These are phyloP conservation scores for Micropterix aruncella DNA, from an alignment of 2,888 invertebrate genomes.

Conservation along the genomic window DNA sequence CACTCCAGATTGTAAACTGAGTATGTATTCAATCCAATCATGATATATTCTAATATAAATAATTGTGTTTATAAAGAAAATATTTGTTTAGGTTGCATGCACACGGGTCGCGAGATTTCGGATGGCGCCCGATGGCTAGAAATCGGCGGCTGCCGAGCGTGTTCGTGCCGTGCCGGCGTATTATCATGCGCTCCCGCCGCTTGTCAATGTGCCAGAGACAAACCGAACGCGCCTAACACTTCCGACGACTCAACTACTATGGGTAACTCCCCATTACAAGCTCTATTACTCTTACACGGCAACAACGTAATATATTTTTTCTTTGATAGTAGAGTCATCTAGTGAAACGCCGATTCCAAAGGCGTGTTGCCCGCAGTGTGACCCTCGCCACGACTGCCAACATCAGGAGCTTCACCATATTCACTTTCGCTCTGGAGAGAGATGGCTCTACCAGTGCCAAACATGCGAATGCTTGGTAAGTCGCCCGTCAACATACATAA, in stretches of 20 bases:
- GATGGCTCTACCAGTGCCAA: conserved; percentile 86
- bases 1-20: conserved; percentile 46
- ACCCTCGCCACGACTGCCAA: conserved; percentile 54
- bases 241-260: conserved; percentile 1
- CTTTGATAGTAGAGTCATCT: background rate
- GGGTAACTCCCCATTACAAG: background rate
- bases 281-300: too few species aligned
- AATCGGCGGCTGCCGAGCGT: conserved; percentile 32
- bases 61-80: background rate
- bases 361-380: conserved; percentile 72
- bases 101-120: conserved; percentile 47
- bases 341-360: conserved; percentile 26
- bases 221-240: background rate
- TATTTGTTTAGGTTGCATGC: conserved; percentile 49
- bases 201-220: conserved; percentile 48
- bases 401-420: conserved; percentile 70
- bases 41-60: background rate
- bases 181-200: conserved; percentile 50
- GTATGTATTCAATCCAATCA: conserved; percentile 27
- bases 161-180: conserved; percentile 41
- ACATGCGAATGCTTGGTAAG: conserved; percentile 80
- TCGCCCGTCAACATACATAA: too few species aligned
- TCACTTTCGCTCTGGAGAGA: conserved; percentile 65
- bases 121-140: conserved; percentile 42
- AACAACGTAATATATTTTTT: background rate